phyloP scores from a whole-genome alignment of 2,797 vertebrate species.

The Galago senegalensis region DNA sequence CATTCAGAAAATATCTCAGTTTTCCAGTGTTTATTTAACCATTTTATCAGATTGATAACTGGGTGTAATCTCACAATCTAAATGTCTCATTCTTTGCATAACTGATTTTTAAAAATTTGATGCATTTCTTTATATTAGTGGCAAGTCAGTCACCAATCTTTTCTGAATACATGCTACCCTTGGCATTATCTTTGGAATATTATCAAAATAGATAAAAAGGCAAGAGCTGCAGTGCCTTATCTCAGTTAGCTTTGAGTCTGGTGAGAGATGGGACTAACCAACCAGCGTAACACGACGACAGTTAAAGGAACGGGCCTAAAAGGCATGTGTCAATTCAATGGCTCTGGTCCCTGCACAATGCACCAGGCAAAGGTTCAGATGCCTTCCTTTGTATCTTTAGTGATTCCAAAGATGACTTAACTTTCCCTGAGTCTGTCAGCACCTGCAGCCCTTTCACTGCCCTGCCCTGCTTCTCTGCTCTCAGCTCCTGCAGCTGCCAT shows the following conservation, averaged over 20 bases:
- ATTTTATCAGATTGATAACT: neutral
- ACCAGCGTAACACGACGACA: neutral
- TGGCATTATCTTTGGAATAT: neutral
- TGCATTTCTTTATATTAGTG: neutral
- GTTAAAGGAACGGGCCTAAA: neutral
- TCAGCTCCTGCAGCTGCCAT: neutral
- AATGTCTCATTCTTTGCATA: neutral
- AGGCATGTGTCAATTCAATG: neutral
- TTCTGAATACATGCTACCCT: neutral
- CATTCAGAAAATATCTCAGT: neutral
- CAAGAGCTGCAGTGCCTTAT: neutral
- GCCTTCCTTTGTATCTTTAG: neutral
- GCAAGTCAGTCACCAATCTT: neutral
- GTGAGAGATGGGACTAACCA: neutral
- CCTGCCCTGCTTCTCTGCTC: fast-evolving
- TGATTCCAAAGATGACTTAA: neutral
- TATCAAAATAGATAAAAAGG: neutral
- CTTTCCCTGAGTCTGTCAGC: neutral
- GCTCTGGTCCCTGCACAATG: neutral
- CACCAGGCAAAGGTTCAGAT: neutral
- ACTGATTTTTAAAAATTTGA: neutral
- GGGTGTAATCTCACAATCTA: neutral
- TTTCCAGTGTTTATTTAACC: neutral
- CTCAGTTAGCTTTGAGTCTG: neutral
- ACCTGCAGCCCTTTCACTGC: neutral